phyloP scores from a whole-genome alignment of 2,113 vertebrate genomes.

The Aphyosemion australe region DNA sequence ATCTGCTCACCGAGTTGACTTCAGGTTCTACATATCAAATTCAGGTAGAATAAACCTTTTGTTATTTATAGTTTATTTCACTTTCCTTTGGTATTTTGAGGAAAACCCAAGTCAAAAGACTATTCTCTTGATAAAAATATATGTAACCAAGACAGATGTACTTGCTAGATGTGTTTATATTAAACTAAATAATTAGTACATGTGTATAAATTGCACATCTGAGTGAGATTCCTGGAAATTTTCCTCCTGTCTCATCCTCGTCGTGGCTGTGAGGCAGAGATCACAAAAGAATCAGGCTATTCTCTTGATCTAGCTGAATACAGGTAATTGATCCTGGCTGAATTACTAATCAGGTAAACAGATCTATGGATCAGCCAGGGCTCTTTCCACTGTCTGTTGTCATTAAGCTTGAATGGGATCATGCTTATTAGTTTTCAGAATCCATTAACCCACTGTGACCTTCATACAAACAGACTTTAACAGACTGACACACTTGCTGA shows the following conservation, averaged over 20 bases:
- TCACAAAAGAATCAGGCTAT: slow-evolving; percentile 45
- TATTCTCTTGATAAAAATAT: neutral
- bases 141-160: neutral
- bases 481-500: slow-evolving; percentile 26
- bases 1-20: slow-evolving; percentile 88
- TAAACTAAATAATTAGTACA: neutral
- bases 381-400: slow-evolving; percentile 73
- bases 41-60: slow-evolving; percentile 77
- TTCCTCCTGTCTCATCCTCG: neutral
- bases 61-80: neutral
- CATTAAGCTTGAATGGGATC: slow-evolving; percentile 64
- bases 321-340: slow-evolving; percentile 73
- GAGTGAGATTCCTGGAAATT: slow-evolving; percentile 11
- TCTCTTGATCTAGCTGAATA: slow-evolving; percentile 72
- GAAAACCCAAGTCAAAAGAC: neutral
- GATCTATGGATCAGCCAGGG: slow-evolving; percentile 70
- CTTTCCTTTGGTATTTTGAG: no score
- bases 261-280: slow-evolving; percentile 39
- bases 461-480: slow-evolving; percentile 47
- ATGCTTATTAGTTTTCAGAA: slow-evolving; percentile 74
- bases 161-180: neutral
- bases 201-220: neutral
- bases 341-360: slow-evolving; percentile 79
- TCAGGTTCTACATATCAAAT: slow-evolving; percentile 95
- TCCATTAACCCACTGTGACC: slow-evolving; percentile 71